phyloP scores from a whole-genome alignment of 30 jellyfish, hydroid and myxozoan genomes.

The Hydractinia echinata region DNA sequence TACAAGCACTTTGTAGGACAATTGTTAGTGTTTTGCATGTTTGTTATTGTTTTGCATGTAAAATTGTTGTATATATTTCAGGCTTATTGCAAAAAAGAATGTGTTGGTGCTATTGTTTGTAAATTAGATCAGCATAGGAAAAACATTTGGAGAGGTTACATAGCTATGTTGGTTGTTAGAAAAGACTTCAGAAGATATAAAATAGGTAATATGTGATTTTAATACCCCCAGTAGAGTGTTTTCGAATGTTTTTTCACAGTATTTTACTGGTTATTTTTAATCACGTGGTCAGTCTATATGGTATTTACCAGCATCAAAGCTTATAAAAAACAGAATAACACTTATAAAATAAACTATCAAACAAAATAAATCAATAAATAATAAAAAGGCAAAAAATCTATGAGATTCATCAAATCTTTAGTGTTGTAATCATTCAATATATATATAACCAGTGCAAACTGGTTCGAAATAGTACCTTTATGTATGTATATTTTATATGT shows the following conservation, averaged over 20 bases:
- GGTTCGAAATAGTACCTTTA: background rate
- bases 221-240: too few relatives aligned
- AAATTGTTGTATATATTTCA: slow-evolving; percentile 6
- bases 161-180: slow-evolving; percentile 93
- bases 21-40: background rate
- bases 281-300: too few relatives aligned
- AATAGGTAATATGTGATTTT: slow-evolving; percentile 49
- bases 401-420: too few relatives aligned
- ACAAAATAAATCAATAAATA: too few relatives aligned
- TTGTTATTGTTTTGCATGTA: background rate
- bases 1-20: background rate
- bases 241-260: too few relatives aligned
- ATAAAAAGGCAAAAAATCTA: too few relatives aligned
- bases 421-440: too few relatives aligned
- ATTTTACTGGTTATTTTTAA: too few relatives aligned
- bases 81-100: slow-evolving; percentile 70
- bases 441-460: background rate
- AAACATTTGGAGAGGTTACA: slow-evolving; percentile 80
- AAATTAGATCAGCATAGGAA: slow-evolving; percentile 82
- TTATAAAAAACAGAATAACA: too few relatives aligned
- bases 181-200: slow-evolving; percentile 74
- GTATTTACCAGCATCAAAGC: too few relatives aligned
- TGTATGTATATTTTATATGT: background rate
- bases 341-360: too few relatives aligned
- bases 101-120: slow-evolving; percentile 97